Base-by-base conservation (phyloP, 2,888 invertebrate species). In the Schrankia costaestrigalis region DNA sequence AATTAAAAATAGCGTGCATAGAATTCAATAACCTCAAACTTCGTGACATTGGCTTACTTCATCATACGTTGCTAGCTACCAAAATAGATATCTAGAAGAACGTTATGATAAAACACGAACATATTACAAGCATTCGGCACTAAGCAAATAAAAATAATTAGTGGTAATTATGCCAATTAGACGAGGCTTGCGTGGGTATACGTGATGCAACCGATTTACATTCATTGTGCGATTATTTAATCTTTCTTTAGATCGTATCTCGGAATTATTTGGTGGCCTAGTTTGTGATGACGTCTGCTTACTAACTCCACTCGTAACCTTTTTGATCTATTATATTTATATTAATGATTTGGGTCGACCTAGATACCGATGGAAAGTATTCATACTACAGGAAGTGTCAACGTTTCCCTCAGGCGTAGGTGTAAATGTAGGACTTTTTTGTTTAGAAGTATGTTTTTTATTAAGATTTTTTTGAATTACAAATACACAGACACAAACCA, bases 121-220 rank as follows among this genome's bases (percentile, higher is more conserved):
- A 32, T 36, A 32, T 45, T 45, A 44, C 46, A 46, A 38, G 44
- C 48, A 50, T 54, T 57, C 45, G 58, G 44, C 57, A 50, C 58
- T 63, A 60, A 56, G 61, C 53, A 62, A 66, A 64, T 69, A 64
- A 74, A 73, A 76, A 73, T 77, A 76, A 81, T 77, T 66, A 71
- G 52, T 64, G 54, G 37, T 77, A 76, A 84, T 81, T 76, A 78
- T 56, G 70, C 62, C 78, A 83, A 82, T 79, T 77, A 78, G 64
- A 61, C 58, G 62, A 65, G 57, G 53, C 27, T 39, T 43, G 73
- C 70, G 79, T 75, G 70, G 71, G 73, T 56, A 61, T 43, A 54
- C 45, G 55, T 64, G 63, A 66, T 66, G 69, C 58, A 75, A 78
- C 56, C 44, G 52, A 46, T 62, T 52, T 56, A 61, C 50, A 59